Evolutionary conservation across 2,113 vertebrate genomes (phyloP).

Genomic region (Bostrychus sinensis): DNA sequence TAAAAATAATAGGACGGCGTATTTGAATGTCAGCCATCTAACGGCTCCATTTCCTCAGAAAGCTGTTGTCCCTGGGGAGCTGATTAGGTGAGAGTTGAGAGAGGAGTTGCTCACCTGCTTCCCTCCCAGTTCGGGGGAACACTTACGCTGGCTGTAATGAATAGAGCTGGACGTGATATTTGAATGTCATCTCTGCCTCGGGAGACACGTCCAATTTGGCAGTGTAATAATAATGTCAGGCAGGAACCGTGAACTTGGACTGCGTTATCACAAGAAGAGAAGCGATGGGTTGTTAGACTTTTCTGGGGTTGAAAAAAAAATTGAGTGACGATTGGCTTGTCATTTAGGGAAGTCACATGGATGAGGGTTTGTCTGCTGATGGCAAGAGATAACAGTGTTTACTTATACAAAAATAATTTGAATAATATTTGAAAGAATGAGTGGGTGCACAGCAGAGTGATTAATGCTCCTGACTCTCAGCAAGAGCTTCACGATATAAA

Average conservation of each 20-base stretch:
- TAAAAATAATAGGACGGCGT: constrained; percentile 33
- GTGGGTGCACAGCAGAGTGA: too few relatives aligned
- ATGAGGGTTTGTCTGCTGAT: too few relatives aligned
- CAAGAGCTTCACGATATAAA: too few relatives aligned
- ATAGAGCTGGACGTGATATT: constrained; percentile 51
- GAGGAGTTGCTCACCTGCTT: constrained; percentile 49
- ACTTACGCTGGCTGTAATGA: constrained; percentile 57
- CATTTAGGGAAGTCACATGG: too few relatives aligned
- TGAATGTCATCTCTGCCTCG: constrained; percentile 70
- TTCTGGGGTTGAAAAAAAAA: constrained; percentile 28
- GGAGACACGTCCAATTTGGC: constrained; percentile 66
- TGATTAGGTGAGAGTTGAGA: constrained; percentile 64
- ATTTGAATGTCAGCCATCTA: constrained; percentile 38
- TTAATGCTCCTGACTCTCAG: too few relatives aligned
- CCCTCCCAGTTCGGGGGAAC: constrained; percentile 37
- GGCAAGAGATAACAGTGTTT: too few relatives aligned
- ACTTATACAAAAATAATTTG: too few relatives aligned
- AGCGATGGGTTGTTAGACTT: constrained; percentile 33
- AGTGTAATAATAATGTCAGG: constrained; percentile 62
- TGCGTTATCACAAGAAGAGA: constrained; percentile 46
- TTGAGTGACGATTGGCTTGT: constrained; percentile 6
- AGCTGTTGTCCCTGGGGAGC: constrained; percentile 41
- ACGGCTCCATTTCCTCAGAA: constrained; percentile 21
- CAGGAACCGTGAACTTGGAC: constrained; percentile 48
- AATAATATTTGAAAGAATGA: too few relatives aligned